Base-by-base conservation (phyloP, 2,797 vertebrate species). In the Catamblyrhynchus diadema region DNA sequence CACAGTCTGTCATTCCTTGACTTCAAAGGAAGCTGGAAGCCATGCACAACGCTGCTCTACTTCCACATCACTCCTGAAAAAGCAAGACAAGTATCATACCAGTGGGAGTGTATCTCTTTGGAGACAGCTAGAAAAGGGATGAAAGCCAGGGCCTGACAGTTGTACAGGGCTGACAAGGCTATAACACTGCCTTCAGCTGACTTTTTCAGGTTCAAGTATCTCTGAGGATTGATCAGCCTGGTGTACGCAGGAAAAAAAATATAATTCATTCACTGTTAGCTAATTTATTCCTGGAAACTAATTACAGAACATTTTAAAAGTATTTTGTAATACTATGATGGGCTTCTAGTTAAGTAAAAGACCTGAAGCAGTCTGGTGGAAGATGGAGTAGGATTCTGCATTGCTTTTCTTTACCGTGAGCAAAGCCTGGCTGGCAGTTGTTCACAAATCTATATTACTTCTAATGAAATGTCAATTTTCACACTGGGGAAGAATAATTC, bases 251-350 rank as follows among this genome's bases (percentile, higher is more conserved):
- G 39, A 81, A 79, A 79, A 28, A 39, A 73, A 75, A 84, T 25
- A 35, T 80, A 41, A 67, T 87, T 80, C 37, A 87, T 87, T 81
- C 27, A 28, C 51, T 61, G 37, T 73, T 81, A 77, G 64, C 18
- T 87, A 82, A 87, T 85, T 92, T 91, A 74, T 83, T 89, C 91
- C 67, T 89, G 64, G 51, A 91, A 92, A 71, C 22, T 57, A 85
- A 89, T 87, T 91, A 64, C n/a, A 73, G 33, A 41, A 73, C 9
- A 85, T 64, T 93, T 70, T 12, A 7, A 5, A 85, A 91, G 56
- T 57, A 27, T 78, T 94, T 72, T 64, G 19, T 89, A 90, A 78
- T 73, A 53, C 39, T 85, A 21, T 23, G 35, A 41, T 71, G 37
- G 78, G 11, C 30, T 77, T 82, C 51, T 80, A 53, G 60, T 80